Conservation (phyloP, 2,113 vertebrate genomes). For the Odobenus rosmarus region DNA sequence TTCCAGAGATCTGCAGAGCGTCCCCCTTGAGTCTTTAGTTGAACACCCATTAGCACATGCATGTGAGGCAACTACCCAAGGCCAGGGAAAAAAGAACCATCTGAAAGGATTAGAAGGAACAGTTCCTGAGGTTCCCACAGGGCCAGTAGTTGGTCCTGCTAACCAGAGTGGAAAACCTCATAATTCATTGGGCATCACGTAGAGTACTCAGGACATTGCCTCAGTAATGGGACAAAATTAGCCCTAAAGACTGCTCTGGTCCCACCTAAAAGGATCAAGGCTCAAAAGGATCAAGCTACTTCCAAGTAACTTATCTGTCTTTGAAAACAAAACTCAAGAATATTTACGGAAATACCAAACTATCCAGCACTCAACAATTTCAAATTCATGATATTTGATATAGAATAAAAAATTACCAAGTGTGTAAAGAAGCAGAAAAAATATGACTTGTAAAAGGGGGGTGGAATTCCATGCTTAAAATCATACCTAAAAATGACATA, state of each 20-base stretch:
- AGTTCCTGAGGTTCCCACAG: background rate
- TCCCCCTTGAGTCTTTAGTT: background rate
- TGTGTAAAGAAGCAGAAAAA: background rate
- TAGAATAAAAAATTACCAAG: background rate
- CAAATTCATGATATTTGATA: background rate
- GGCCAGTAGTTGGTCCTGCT: background rate
- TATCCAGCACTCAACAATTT: background rate
- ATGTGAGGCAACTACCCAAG: background rate
- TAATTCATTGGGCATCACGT: rapidly evolving
- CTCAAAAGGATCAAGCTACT: background rate
- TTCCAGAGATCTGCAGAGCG: background rate
- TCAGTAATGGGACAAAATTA: background rate
- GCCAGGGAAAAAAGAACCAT: background rate
- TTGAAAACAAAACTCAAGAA: background rate
- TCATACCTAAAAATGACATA: background rate
- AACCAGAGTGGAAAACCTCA: background rate
- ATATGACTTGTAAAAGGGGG: background rate
- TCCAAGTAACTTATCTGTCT: background rate
- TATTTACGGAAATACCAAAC: background rate
- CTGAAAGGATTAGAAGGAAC: background rate
- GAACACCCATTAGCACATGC: background rate
- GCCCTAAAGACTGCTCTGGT: background rate
- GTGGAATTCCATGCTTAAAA: background rate
- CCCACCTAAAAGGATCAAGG: background rate
- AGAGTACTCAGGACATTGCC: background rate